phyloP scores from a whole-genome alignment of 2,797 vertebrate genomes.

The Artibeus lituratus region DNA sequence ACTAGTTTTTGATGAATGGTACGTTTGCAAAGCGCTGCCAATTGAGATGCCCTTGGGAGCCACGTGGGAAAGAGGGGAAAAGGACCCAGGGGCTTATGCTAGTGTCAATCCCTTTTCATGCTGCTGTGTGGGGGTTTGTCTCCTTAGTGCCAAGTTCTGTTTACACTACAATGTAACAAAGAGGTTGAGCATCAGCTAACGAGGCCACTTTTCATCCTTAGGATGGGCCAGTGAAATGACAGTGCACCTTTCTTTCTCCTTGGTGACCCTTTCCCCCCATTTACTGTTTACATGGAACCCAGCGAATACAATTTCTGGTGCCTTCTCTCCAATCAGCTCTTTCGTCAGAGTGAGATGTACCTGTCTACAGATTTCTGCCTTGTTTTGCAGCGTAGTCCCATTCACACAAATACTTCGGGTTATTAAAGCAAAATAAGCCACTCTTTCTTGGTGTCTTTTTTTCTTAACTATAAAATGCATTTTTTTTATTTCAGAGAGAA shows the following conservation, averaged over 20 bases:
- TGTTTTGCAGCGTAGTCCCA: constrained; percentile 4
- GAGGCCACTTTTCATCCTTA: background rate
- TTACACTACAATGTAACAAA: background rate
- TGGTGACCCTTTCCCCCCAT: background rate
- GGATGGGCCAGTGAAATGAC: background rate
- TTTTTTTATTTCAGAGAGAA: constrained; percentile 16
- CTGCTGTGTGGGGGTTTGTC: background rate
- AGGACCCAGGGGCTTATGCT: background rate
- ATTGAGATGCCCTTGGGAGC: background rate
- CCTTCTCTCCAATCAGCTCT: constrained; percentile 48
- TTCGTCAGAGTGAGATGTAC: constrained; percentile 35
- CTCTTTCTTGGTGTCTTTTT: background rate
- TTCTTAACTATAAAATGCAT: background rate
- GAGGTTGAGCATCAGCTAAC: background rate
- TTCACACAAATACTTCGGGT: constrained; percentile 34
- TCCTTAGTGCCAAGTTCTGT: background rate
- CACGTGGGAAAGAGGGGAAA: background rate
- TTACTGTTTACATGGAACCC: constrained; percentile 33
- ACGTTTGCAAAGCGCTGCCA: background rate
- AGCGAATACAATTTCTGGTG: constrained; percentile 35
- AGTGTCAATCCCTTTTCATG: background rate
- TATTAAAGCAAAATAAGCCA: constrained; percentile 73
- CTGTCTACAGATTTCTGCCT: background rate
- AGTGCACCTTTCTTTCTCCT: background rate
- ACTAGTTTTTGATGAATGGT: background rate